These are phyloP conservation scores for Neostethus bicornis DNA, from an alignment of 2,797 vertebrate species.

Conservation along the genomic window DNA sequence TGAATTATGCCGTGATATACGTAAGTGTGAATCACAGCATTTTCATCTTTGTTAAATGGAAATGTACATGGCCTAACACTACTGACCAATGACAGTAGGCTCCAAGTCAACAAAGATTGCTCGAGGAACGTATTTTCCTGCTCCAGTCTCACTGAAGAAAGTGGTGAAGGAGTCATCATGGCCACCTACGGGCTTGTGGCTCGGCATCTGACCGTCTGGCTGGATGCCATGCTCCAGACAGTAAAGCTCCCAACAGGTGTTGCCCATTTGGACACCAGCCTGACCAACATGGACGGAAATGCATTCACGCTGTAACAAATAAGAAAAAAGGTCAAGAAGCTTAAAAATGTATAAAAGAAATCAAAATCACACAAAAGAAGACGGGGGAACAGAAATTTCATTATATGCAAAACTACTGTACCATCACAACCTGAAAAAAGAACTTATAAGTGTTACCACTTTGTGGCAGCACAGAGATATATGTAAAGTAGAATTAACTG, in stretches of 20 bases:
- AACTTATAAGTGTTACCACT: constrained; percentile 14
- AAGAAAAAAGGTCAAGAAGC: background rate
- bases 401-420: background rate
- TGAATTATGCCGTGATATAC: background rate
- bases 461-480: constrained; percentile 32
- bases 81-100: constrained; percentile 78
- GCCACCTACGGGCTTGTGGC: constrained; percentile 35
- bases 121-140: constrained; percentile 77
- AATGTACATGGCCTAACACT: background rate
- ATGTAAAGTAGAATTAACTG: constrained; percentile 5
- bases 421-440: background rate
- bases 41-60: background rate
- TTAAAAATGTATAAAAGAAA: background rate
- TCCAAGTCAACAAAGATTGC: constrained; percentile 80
- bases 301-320: constrained; percentile 73
- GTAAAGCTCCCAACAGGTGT: constrained; percentile 83
- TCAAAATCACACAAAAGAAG: background rate
- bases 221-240: constrained; percentile 80
- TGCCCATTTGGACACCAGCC: constrained; percentile 83
- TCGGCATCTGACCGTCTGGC: constrained; percentile 75
- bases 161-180: constrained; percentile 81
- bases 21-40: background rate
- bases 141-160: constrained; percentile 79
- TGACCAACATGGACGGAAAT: constrained; percentile 81
- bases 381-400: background rate